A percentile compares a stretch with the other conserved stretches of the same genome.
Evolutionary conservation across 2,888 invertebrate species (phyloP).

Genomic region (Elmis aenea): DNA sequence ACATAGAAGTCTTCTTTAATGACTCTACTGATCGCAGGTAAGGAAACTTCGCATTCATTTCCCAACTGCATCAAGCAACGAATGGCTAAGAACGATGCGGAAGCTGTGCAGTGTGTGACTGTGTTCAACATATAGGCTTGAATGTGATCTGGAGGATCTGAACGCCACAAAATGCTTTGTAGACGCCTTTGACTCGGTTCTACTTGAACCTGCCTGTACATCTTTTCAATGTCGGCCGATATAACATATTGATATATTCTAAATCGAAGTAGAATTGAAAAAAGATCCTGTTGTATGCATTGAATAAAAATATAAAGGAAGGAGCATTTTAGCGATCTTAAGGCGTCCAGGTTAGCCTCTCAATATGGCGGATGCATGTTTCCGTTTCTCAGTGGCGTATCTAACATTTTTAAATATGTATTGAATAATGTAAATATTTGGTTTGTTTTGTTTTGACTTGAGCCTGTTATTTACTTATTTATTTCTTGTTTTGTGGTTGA

Average conservation of each 20-base stretch:
- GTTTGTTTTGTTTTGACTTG: no score
- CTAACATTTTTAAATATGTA: no score
- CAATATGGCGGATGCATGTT: no score
- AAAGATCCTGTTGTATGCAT: no score
- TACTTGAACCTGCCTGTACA: conserved; percentile 1
- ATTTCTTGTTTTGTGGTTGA: no score
- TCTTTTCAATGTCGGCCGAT: conserved; percentile 3
- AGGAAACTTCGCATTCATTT: background rate
- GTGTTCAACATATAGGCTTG: background rate
- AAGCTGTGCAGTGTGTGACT: conserved; percentile 2
- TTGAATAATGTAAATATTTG: no score
- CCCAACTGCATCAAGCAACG: background rate
- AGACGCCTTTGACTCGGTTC: background rate
- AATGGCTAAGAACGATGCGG: background rate
- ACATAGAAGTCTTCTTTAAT: conserved; percentile 1
- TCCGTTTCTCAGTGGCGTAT: no score
- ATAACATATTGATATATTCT: background rate
- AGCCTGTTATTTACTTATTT: no score
- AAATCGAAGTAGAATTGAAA: conserved; percentile 2
- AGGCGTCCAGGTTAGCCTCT: no score
- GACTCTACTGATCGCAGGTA: background rate
- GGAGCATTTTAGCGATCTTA: no score
- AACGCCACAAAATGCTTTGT: conserved; percentile 6
- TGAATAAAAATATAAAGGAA: no score
- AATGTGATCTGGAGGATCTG: background rate